phyloP scores from a whole-genome alignment of 2,888 invertebrate species.

The Hydropsyche betteni region DNA sequence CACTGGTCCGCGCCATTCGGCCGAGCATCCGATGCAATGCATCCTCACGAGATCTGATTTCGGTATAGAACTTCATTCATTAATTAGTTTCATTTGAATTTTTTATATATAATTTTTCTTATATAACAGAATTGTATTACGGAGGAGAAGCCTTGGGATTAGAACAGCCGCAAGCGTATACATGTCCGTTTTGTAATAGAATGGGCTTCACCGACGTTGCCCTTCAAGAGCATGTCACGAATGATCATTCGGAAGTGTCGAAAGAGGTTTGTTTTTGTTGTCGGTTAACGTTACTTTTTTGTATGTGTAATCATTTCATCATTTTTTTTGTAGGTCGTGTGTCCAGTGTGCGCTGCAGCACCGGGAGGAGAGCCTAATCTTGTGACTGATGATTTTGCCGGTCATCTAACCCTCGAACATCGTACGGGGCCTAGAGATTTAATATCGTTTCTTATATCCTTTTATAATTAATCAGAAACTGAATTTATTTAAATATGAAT shows the following conservation, averaged over 20 bases:
- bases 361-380: slow-evolving; percentile 98
- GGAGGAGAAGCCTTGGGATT: slow-evolving; percentile 91
- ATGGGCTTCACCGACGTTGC: slow-evolving; percentile 95
- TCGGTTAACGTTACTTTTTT: background rate
- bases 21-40: slow-evolving; percentile 99
- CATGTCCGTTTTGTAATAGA: slow-evolving; percentile 96
- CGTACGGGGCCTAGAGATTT: slow-evolving; percentile 88
- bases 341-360: slow-evolving; percentile 96
- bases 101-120: slow-evolving; percentile 1
- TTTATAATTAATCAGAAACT: slow-evolving; percentile 55
- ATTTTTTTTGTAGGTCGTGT: slow-evolving; percentile 73
- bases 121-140: slow-evolving; percentile 84
- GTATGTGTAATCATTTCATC: slow-evolving; percentile 6
- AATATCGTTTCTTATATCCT: slow-evolving; percentile 88
- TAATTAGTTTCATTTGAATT: background rate
- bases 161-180: slow-evolving; percentile 95
- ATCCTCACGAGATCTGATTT: slow-evolving; percentile 96
- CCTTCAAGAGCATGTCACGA: slow-evolving; percentile 89
- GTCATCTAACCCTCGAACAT: slow-evolving; percentile 95
- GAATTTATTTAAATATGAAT: no score
- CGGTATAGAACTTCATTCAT: slow-evolving; percentile 64
- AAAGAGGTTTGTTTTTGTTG: slow-evolving; percentile 75
- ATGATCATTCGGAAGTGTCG: slow-evolving; percentile 91
- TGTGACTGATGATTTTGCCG: slow-evolving; percentile 97
- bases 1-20: slow-evolving; percentile 88